phyloP scores from a whole-genome alignment of 2,797 vertebrate genomes.

The Agapornis canus region DNA sequence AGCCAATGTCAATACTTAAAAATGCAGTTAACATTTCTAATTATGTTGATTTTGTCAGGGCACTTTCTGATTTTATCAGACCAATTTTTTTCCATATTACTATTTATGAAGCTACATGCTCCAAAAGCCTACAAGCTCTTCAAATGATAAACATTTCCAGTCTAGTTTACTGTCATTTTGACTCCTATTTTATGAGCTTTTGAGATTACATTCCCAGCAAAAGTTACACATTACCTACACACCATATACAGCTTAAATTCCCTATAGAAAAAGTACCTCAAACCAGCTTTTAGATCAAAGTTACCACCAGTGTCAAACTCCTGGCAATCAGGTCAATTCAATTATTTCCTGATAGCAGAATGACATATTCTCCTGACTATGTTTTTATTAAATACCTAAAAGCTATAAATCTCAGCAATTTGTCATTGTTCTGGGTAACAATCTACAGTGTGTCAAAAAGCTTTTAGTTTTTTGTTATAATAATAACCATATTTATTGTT shows the following conservation, averaged over 20 bases:
- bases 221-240: background rate
- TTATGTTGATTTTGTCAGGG: background rate
- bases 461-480: conserved; percentile 46
- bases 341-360: conserved; percentile 27
- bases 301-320: background rate
- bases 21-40: background rate
- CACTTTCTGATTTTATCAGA: background rate
- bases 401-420: conserved; percentile 33
- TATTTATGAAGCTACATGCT: background rate
- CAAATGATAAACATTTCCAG: background rate
- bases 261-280: background rate
- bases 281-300: conserved; percentile 23
- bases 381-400: conserved; percentile 47
- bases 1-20: background rate
- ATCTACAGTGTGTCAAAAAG: conserved; percentile 24
- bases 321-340: background rate
- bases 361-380: background rate
- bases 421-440: background rate
- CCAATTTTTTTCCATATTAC: background rate
- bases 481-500: conserved; percentile 44
- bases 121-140: background rate
- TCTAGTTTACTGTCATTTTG: background rate
- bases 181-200: background rate
- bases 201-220: background rate
- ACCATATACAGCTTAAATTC: background rate